Conservation (phyloP, 2,113 vertebrate genomes). For the Sinocyclocheilus anophthalmus region DNA sequence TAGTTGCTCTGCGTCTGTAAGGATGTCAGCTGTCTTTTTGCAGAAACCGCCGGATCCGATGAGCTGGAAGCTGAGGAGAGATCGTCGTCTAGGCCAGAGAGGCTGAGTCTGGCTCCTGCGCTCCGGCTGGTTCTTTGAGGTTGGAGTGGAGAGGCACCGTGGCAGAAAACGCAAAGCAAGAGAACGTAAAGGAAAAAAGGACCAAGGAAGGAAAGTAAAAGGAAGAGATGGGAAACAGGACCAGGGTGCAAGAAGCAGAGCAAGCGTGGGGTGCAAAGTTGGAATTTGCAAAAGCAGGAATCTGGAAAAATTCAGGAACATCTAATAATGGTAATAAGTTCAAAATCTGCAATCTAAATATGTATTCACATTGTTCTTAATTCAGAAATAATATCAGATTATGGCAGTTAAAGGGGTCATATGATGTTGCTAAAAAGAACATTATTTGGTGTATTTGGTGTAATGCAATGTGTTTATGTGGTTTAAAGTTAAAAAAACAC, state of each 20-base stretch:
- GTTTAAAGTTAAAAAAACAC: no score
- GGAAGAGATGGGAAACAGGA: conserved; percentile 2
- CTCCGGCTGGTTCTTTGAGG: neutral
- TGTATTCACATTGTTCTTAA: neutral
- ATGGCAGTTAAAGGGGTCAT: neutral
- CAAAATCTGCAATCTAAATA: neutral
- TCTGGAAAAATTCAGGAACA: conserved; percentile 2
- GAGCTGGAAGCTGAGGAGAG: conserved; percentile 2
- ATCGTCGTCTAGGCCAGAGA: neutral
- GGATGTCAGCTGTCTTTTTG: neutral
- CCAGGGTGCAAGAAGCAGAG: neutral
- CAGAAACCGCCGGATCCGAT: neutral
- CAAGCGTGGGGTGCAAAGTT: neutral
- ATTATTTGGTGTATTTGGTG: no score
- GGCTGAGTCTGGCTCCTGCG: neutral
- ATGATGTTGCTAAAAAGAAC: no score
- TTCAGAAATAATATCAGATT: neutral
- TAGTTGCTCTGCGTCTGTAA: neutral
- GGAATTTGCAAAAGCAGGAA: neutral
- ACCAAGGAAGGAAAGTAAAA: neutral
- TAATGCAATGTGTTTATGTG: no score
- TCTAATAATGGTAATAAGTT: neutral
- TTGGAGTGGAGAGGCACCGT: neutral
- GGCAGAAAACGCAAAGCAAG: neutral
- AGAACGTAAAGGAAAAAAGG: neutral